Conservation (phyloP, 2,888 invertebrate genomes). For the Allolobophora icterica region DNA sequence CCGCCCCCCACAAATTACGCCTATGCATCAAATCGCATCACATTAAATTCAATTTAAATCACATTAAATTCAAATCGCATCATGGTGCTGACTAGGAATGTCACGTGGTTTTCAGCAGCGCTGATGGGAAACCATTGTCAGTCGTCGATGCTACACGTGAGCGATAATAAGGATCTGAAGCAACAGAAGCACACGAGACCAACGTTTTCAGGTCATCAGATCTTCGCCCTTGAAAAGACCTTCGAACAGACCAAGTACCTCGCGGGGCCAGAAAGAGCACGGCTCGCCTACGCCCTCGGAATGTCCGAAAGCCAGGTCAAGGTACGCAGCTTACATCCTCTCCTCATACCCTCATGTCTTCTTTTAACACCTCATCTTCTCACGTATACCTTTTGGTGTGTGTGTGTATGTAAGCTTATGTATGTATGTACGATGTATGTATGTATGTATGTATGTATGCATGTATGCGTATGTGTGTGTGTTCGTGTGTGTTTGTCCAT, state of each 20-base stretch:
- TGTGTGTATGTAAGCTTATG: too few relatives aligned
- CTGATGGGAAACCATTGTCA: background rate
- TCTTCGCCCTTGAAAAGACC: slow-evolving; percentile 98
- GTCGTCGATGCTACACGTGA: slow-evolving; percentile 14
- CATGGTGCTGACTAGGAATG: too few relatives aligned
- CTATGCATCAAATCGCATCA: background rate
- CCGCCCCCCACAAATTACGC: too few relatives aligned
- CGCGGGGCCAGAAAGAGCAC: slow-evolving; percentile 96
- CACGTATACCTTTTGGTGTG: too few relatives aligned
- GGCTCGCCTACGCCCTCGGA: slow-evolving; percentile 96
- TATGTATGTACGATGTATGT: background rate
- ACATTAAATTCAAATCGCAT: too few relatives aligned
- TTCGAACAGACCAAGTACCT: slow-evolving; percentile 99
- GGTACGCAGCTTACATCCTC: slow-evolving; percentile 71
- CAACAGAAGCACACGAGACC: slow-evolving; percentile 93
- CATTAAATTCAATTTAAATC: too few relatives aligned
- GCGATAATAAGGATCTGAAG: slow-evolving; percentile 27
- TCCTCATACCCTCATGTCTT: background rate
- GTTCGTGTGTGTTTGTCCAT: background rate
- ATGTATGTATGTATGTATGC: too few relatives aligned
- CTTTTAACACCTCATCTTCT: too few relatives aligned
- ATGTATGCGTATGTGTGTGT: background rate
- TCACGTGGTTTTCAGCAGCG: background rate
- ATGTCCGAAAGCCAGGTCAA: slow-evolving; percentile 99
- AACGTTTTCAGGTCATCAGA: slow-evolving; percentile 99